Evolutionary conservation across 1,140 invertebrate genomes (phyloP), one percentile per base, ranked within the genome.

Genomic region (Drosophila nannoptera): DNA sequence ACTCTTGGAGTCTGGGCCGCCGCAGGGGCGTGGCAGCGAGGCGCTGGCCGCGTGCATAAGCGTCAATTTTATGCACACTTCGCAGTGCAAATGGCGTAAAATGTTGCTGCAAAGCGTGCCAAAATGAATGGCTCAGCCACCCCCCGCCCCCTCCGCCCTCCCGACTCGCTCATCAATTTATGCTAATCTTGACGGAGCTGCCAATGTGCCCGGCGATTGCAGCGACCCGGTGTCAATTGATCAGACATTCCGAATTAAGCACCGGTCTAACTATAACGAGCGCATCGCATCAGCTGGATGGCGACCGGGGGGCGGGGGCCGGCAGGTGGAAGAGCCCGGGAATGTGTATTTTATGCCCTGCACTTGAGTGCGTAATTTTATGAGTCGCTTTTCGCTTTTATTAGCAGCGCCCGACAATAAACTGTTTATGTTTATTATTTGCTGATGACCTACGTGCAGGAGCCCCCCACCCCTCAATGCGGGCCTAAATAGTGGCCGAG

Each of bases 341-440:
- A 54, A 70, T 75, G 78, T 74, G 68, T 76, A 83, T 82, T 86
- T 86, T 87, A 81, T 87, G 81, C 75, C 45, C 65, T 75, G 77
- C 82, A 86, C 82, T 86, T 86, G 82, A 84, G 78, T 83, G 78
- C 77, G 74, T 81, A 81, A 87, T 87, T 84, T 86, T 86, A 87
- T 77, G 82, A 60, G 74, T 59, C 73, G 77, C 77, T 77, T 86
- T 86, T 77, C 82, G 72, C 71, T 86, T 86, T 86, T 86, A 86
- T 86, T 86, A 67, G 82, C 77, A 74, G 82, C 49, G 77, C 82
- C 12, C 78, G 81, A 81, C 81, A 86, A 87, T 86, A 86, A 86
- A 86, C 82, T 86, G 81, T 86, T 86, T 86, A 86, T 86, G 81
- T 86, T 86, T 86, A 86, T 86, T 86, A 86, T 86, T 86, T 87